Evolutionary conservation across 2,113 vertebrate species (phyloP), one percentile per base, ranked within the genome.

Genomic region (Aspiorhynchus laticeps): DNA sequence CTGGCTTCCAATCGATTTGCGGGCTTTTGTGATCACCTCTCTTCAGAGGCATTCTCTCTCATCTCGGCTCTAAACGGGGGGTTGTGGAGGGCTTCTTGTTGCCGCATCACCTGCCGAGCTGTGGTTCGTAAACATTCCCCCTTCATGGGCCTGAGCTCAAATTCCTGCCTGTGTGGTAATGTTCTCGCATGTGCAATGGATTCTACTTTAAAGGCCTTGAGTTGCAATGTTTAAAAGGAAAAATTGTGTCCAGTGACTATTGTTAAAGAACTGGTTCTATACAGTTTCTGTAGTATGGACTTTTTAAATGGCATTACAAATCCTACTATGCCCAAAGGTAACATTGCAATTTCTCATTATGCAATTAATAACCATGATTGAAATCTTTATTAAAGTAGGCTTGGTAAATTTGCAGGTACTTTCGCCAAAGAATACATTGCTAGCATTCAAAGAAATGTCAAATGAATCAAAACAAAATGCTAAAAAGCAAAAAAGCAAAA

Each of bases 1-100:
- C 93, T 92, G 90, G 93, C 90, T 94, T 93, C 91, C 91, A 92
- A 93, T 95, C 87, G 92, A 95, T 94, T 90, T 87, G 90, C 86
- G 89, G 91, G 93, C 92, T 92, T 93, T 92, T 93, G 89, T 94
- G 92, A 93, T 93, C 89, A 38, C 77, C 77, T 86, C 90, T 90
- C 89, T 84, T 79, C 87, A 91, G 87, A 65, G 76, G 89, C 59
- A 87, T 87, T 83, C 86, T 89, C 80, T 85, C 48, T 80, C 77
- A 71, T 83, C 74, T 48, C 71, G 15, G 31, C 81, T 88, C 89
- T 90, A 87, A 83, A 80, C 88, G 78, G 48, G 41, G 87, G 87
- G 84, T 65, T 86, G 67, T 67, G 56, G 24, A 69, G 85, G 41
- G 78, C 83, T 26, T 51, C 10, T 83, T 11, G 2, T 7, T 41